These are phyloP conservation scores for Rachycentron canadum DNA, from an alignment of 2,797 vertebrate species.

Conservation along the genomic window DNA sequence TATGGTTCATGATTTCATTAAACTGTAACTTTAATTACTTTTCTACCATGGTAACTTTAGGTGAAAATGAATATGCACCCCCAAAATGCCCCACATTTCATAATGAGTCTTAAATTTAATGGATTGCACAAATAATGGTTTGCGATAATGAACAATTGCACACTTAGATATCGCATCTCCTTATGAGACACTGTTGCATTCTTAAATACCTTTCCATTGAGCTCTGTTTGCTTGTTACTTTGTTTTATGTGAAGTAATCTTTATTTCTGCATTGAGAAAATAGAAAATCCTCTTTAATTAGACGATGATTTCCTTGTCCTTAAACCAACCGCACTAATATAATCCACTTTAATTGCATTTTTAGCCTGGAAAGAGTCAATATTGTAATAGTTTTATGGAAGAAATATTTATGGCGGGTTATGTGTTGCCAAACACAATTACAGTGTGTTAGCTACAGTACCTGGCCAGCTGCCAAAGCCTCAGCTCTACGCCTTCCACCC, in stretches of 20 bases:
- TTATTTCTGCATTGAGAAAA: slow-evolving; percentile 1
- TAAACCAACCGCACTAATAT: slow-evolving; percentile 26
- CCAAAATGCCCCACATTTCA: slow-evolving; percentile 63
- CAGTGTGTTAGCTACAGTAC: slow-evolving; percentile 62
- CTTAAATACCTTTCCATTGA: slow-evolving; percentile 8
- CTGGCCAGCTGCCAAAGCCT: slow-evolving; percentile 76
- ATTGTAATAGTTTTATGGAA: slow-evolving; percentile 64
- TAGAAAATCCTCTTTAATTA: slow-evolving; percentile 15
- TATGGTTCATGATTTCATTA: slow-evolving; percentile 83
- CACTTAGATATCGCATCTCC: slow-evolving; percentile 39
- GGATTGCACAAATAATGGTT: slow-evolving; percentile 72
- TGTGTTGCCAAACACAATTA: slow-evolving; percentile 81
- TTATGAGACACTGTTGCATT: slow-evolving; percentile 21
- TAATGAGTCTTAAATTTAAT: slow-evolving; percentile 77
- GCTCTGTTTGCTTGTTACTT: slow-evolving; percentile 5
- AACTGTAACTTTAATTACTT: slow-evolving; percentile 84
- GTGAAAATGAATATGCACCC: slow-evolving; percentile 74
- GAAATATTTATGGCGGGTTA: slow-evolving; percentile 64
- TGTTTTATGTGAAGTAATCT: slow-evolving; percentile 1
- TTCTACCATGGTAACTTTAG: slow-evolving; percentile 78
- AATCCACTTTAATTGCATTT: slow-evolving; percentile 49
- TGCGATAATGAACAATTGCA: slow-evolving; percentile 68
- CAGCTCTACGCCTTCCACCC: slow-evolving; percentile 54
- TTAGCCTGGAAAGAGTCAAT: slow-evolving; percentile 62
- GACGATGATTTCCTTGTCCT: slow-evolving; percentile 1